These are phyloP conservation scores for Rallus limicola DNA, from an alignment of 2,113 vertebrate species.

Conservation along the genomic window DNA sequence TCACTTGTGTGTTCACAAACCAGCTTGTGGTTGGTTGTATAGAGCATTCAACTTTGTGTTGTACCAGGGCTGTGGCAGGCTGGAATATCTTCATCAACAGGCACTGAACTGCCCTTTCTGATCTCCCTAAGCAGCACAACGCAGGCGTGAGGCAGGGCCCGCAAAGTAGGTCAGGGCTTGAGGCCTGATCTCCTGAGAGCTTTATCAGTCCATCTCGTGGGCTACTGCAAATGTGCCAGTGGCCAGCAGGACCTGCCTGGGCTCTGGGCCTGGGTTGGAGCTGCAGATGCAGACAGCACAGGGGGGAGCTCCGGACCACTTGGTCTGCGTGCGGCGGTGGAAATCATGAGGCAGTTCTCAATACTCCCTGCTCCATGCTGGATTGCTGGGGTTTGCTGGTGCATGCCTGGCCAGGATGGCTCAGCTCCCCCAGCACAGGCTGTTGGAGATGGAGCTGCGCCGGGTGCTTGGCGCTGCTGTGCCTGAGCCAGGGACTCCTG, in stretches of 20 bases:
- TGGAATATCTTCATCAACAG: not conserved
- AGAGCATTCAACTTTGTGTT: not conserved
- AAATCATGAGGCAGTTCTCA: not conserved
- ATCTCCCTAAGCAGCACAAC: not conserved
- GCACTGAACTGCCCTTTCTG: accelerated
- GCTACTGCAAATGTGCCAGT: not conserved
- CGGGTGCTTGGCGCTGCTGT: not conserved
- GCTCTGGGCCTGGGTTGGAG: not conserved
- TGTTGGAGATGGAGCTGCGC: not conserved
- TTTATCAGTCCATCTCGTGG: not conserved
- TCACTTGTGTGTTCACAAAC: not conserved
- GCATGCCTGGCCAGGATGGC: accelerated
- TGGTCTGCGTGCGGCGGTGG: accelerated
- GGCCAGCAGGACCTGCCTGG: not conserved
- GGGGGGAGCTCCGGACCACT: not conserved
- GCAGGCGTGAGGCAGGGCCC: not conserved
- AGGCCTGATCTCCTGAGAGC: not conserved
- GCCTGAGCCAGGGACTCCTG: too few species aligned
- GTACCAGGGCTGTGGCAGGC: not conserved
- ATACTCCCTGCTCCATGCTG: not conserved
- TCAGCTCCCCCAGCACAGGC: not conserved
- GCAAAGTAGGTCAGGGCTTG: not conserved
- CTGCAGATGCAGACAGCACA: not conserved
- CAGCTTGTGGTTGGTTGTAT: not conserved
- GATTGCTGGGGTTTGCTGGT: not conserved